Base-by-base conservation (phyloP, 2,797 vertebrate species). In the Typhlichthys eigenmanni region DNA sequence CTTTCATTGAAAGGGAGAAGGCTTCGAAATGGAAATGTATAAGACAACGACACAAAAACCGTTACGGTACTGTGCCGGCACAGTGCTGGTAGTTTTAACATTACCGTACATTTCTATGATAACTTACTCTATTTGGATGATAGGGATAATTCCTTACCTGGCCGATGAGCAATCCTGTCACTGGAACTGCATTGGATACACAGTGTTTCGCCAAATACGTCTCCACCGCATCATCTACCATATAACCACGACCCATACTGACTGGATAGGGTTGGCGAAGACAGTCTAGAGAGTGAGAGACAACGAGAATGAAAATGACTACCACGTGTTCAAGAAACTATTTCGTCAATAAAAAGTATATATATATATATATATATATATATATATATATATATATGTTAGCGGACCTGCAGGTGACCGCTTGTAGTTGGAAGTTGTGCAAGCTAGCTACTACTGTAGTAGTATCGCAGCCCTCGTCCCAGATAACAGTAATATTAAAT, bases 161-260 rank as follows among this genome's bases (percentile, higher is more conserved):
- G 62, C 97, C 97, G 84, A 97, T 91, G n/a, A 99, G 88, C 62
- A 99, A 88, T 9, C 97, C 97, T 24, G 94, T 95, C 57, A 93
- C 75, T 72, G 86, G 90, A 59, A 75, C 66, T 51, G 86, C 89
- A 56, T 75, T 71, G 62, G 88, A 84, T 0, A 84, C 85, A 78
- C 82, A 88, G 4, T 96, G 81, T 50, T 84, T 91, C 45, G 91
- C 88, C 64, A 99, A 85, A 81, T 96, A 98, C 43, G 83, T 91
- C 78, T 94, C 95, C 77, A 97, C 87, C 4, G 81, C 56, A 60
- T 96, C 96, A 62, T 98, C 96, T 0, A 95, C 95, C 68, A 96
- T 88, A 68, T 94, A 99, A n/a, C 92, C 91, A 79, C 96, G 93
- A 64, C 96, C 96, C 96, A 99, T 99, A 54, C 43, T 87, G 65